Percentiles rank a stretch among this genome's conserved stretches.
Evolutionary conservation across 2,888 invertebrate genomes (phyloP).

Genomic region (Elysia crispata): DNA sequence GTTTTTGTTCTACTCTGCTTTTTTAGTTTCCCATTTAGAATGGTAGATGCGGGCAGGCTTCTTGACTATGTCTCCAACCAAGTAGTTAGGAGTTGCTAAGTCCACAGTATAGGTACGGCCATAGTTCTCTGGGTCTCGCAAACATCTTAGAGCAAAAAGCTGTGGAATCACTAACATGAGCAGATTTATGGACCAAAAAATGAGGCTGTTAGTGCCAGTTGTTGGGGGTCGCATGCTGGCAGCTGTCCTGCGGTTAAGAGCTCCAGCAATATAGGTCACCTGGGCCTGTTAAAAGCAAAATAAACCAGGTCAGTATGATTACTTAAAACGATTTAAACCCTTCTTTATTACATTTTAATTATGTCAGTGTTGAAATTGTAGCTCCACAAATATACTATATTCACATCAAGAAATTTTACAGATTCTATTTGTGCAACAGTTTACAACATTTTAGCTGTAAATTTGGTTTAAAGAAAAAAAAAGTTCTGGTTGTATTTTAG

Average conservation of each 20-base stretch:
- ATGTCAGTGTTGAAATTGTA: no score
- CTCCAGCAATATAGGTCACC: conserved; percentile 59
- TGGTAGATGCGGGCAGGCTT: neutral
- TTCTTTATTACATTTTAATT: no score
- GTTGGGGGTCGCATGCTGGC: conserved; percentile 54
- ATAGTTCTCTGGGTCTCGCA: conserved; percentile 42
- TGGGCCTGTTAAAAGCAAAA: conserved; percentile 59
- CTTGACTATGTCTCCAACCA: no score
- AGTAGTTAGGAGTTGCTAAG: conserved; percentile 44
- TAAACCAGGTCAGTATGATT: neutral
- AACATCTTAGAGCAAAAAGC: conserved; percentile 59
- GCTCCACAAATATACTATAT: no score
- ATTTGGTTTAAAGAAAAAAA: no score
- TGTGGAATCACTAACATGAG: conserved; percentile 60
- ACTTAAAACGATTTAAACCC: no score
- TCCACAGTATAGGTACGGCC: conserved; percentile 47
- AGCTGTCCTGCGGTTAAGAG: conserved; percentile 58
- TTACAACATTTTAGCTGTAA: no score
- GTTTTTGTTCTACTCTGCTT: conserved; percentile 24
- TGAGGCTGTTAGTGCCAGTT: conserved; percentile 37
- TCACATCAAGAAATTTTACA: no score
- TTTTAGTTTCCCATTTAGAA: neutral
- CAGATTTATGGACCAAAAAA: conserved; percentile 61
- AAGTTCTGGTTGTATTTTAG: no score
- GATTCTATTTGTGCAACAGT: no score